Base-by-base conservation (phyloP, 2,797 vertebrate genomes). In the Macropodus opercularis region DNA sequence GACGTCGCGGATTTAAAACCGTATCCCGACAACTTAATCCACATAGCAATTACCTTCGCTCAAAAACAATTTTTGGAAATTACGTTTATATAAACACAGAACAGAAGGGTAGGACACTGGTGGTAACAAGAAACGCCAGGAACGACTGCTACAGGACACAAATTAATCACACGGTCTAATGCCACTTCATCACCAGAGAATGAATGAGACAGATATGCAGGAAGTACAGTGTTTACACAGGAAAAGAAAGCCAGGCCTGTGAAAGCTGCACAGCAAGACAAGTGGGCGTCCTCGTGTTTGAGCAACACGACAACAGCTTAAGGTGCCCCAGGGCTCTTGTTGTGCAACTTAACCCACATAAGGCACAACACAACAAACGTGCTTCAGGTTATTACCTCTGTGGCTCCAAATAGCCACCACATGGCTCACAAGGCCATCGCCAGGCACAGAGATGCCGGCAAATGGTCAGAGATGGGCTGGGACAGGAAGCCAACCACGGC, bases 391-490 rank as follows among this genome's bases (percentile, higher is more conserved):
- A 77, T 81, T 69, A 81, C 62, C 43, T 75, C 63, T 60, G 61
- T 19, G 43, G 41, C 69, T 72, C 51, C 67, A 87, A 90, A 90
- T 73, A 80, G 69, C 44, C 84, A 53, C 83, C 86, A 84, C 71
- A 82, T 86, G 89, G 80, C 74, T 77, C 55, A 69, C 42, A 46
- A 72, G 77, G 53, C 22, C 69, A 17, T 52, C 79, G 63, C 79
- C 83, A 79, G 72, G 56, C 27, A 1, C 62, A 68, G 71, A 70
- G 38, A 75, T 59, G 80, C 68, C 55, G 77, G 60, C 86, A 90
- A 90, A 90, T 90, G 87, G 85, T 79, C 67, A 69, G 64, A 75
- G 53, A 77, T 80, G 56, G 56, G 63, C 77, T n/a, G 23, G 43
- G 62, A 41, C 79, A 85, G 82, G 86, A 90, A 84, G 48, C 72